Base-by-base conservation (phyloP, 2,888 invertebrate species). In the Cantharis rufa region DNA sequence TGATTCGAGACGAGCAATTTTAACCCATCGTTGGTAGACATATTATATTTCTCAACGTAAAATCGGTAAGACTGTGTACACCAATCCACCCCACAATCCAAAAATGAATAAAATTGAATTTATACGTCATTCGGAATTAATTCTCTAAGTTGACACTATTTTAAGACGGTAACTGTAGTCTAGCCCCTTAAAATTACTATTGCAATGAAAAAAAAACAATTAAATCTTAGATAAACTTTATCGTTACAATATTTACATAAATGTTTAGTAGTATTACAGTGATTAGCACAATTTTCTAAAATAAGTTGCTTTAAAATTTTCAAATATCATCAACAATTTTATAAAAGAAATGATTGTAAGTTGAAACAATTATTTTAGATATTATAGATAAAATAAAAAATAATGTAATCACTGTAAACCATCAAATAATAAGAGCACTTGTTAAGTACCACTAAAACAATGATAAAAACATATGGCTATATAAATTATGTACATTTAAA, bases 351-450 rank as follows among this genome's bases (percentile, higher is more conserved):
- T 48, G 9, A 24, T 9, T 48, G 48, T 48, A 48, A 48, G 7
- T n/a, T 66, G 24, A 21, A 66, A 66, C n/a, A 66, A 21, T 66
- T 66, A 16, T 28, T 28, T 28, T 28, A 10, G 27, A 28, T 28
- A 28, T 28, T 11, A 63, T 66, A 11, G n/a, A 21, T 13, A 69
- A 69, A 28, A 16, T 48, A 74, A 27, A 13, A 48, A 48, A 48
- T 18, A 28, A 15, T 27, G 69, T 69, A 75, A 61, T 75, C 75
- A 74, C 66, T 71, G 73, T 28, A 63, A 62, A 66, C 61, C 72
- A 72, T 77, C 74, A 70, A 78, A 75, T 68, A 75, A 80, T 81
- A 82, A 80, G 82, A 81, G 80, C 81, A 82, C 82, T 80, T 81
- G 70, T 81, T 82, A 82, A 82, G 82, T 82, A 82, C 82, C 76